phyloP scores from a whole-genome alignment of 2,888 invertebrate species.

The Bhutanitis thaidina region DNA sequence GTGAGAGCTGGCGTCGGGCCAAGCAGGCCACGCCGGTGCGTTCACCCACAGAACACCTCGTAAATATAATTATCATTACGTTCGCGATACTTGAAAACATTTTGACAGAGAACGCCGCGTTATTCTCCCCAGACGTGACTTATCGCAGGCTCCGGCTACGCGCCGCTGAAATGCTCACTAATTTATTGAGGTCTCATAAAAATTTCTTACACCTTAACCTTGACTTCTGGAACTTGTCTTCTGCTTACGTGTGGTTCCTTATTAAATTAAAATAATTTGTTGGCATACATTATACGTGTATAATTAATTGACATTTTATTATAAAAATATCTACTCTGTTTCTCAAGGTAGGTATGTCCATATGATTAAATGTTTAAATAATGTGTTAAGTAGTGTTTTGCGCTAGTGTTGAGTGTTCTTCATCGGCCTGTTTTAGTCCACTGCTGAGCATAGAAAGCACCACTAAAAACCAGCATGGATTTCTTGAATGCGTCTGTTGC shows the following conservation, averaged over 20 bases:
- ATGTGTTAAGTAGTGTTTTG: not conserved
- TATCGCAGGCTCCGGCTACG: conserved; percentile 5
- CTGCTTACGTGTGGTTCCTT: not conserved
- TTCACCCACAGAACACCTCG: conserved; percentile 53
- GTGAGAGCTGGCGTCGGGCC: conserved; percentile 72
- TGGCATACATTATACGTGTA: too few relatives aligned
- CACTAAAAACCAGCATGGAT: too few relatives aligned
- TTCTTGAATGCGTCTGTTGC: too few relatives aligned
- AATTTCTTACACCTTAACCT: conserved; percentile 10
- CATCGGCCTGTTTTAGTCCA: too few relatives aligned
- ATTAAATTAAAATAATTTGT: not conserved
- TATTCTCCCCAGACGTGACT: conserved; percentile 16
- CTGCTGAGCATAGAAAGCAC: too few relatives aligned
- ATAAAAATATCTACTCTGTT: not conserved
- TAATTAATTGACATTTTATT: not conserved
- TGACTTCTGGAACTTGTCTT: conserved; percentile 3
- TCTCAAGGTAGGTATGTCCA: not conserved
- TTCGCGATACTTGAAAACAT: conserved; percentile 54
- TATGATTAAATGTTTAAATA: not conserved
- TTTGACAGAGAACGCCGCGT: conserved; percentile 27
- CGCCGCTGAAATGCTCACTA: not conserved
- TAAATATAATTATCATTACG: conserved; percentile 51
- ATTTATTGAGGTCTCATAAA: conserved; percentile 13
- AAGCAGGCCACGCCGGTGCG: conserved; percentile 71
- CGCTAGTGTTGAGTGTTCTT: too few relatives aligned